Conservation (phyloP, 2,113 vertebrate genomes). For the Sterrhoptilus dennistouni region DNA sequence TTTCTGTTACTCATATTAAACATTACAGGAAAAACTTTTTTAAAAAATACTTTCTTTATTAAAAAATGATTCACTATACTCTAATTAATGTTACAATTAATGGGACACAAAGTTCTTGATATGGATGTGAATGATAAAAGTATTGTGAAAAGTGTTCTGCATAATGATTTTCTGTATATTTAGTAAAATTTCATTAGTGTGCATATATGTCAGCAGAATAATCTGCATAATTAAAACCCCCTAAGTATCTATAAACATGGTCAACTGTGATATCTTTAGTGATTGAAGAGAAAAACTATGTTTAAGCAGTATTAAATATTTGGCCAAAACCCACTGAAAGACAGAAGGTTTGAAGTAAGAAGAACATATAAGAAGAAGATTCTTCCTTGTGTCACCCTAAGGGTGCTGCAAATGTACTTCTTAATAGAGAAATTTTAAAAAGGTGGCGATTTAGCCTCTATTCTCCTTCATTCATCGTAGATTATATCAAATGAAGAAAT, state of each 20-base stretch:
- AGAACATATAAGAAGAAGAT: neutral
- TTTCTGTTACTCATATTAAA: conserved; percentile 1
- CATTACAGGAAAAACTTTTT: neutral
- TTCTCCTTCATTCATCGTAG: neutral
- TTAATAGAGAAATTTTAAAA: neutral
- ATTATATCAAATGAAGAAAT: neutral
- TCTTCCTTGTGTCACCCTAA: neutral
- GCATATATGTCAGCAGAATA: conserved; percentile 33
- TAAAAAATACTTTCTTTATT: conserved; percentile 6
- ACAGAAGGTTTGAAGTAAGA: neutral
- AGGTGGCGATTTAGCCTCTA: neutral
- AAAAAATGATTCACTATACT: neutral
- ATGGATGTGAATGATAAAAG: conserved; percentile 27
- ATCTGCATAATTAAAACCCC: conserved; percentile 43
- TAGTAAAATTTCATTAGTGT: conserved; percentile 58
- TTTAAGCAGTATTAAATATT: neutral
- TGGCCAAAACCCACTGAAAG: neutral
- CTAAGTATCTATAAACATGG: conserved; percentile 29
- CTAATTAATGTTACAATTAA: conserved; percentile 55
- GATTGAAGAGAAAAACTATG: conserved; percentile 6
- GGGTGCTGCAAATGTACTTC: neutral
- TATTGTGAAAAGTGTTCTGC: neutral
- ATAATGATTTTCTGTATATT: conserved; percentile 44
- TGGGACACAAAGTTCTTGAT: neutral
- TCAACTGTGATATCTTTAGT: neutral